These are phyloP conservation scores for Sebastes steindachneri DNA, from an alignment of 2,797 vertebrate species.

Conservation along the genomic window DNA sequence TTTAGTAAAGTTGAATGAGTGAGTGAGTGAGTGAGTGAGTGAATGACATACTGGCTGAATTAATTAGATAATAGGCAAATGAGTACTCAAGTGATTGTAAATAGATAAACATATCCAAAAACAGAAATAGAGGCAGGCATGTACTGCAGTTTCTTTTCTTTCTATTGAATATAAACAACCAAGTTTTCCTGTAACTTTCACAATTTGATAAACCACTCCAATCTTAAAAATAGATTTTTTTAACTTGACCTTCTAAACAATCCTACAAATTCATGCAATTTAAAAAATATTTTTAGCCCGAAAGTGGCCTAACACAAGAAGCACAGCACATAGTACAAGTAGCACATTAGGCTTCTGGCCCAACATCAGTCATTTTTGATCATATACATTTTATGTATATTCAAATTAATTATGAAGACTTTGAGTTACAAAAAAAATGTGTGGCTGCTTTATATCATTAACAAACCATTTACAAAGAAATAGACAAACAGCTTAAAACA, in stretches of 20 bases:
- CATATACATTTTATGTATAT: background rate
- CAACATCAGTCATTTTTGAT: background rate
- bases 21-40: constrained; percentile 1
- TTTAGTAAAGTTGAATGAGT: background rate
- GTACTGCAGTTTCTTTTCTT: background rate
- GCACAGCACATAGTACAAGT: background rate
- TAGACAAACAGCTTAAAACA: background rate
- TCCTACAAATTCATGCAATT: background rate
- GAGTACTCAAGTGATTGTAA: background rate
- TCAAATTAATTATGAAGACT: background rate
- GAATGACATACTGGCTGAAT: background rate
- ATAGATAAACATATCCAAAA: background rate
- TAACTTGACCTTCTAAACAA: background rate
- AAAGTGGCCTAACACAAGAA: background rate
- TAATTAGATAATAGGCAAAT: background rate
- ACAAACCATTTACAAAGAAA: background rate
- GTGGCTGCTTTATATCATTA: background rate
- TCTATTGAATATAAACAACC: background rate
- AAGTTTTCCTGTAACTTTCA: background rate
- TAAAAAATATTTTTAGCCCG: background rate
- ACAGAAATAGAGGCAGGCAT: background rate
- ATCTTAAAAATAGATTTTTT: background rate
- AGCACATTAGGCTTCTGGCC: background rate
- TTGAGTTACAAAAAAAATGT: background rate
- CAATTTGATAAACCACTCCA: background rate